Evolutionary conservation across 2,888 invertebrate species (phyloP), one percentile per base, ranked within the genome.

Genomic region (Automeris io): DNA sequence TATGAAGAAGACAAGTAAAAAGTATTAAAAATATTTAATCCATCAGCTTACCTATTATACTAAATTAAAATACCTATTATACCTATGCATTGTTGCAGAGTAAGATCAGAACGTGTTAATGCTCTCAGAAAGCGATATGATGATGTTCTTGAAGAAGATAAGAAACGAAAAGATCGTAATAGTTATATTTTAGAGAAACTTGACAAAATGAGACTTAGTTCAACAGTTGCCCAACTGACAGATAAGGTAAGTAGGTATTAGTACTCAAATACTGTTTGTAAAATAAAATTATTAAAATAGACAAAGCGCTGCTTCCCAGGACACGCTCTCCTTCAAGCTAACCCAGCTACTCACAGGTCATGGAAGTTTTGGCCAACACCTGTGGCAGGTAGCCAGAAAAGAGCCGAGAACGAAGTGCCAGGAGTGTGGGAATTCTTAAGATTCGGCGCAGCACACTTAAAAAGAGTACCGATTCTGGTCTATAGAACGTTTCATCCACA

Each of bases 141-240:
- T 41, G 63, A 70, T 11, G 80, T 85, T 49, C 58, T 87, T 37
- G 81, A 78, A 47, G 83, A 87, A 40, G 86, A 87, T 46, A 85
- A 77, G 47, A 82, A 73, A 49, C 69, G 87, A 6, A 83, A 71
- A 53, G 77, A 81, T 39, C 64, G 87, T 8, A 87, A 87, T 59
- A 78, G 81, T 37, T 79, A 72, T 43, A 82, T 87, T 45, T 53
- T 87, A 58, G 74, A 72, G 33, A 70, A 64, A 39, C 65, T 87
- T 37, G 82, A 87, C 47, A 81, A 77, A 49, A 82, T 87, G 67
- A 72, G 83, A 7, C 63, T 62, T 26, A 57, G 52, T 35, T 61
- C 63, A 2, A 61, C 70, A 4, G 51, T 77, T 31, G 57, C 70
- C 3, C 68, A 64, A 26, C 38, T 64, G 11, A 59, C 61, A 21